These are phyloP conservation scores for Amphibalanus amphitrite DNA, from an alignment of 1,140 invertebrate species.

Conservation along the genomic window DNA sequence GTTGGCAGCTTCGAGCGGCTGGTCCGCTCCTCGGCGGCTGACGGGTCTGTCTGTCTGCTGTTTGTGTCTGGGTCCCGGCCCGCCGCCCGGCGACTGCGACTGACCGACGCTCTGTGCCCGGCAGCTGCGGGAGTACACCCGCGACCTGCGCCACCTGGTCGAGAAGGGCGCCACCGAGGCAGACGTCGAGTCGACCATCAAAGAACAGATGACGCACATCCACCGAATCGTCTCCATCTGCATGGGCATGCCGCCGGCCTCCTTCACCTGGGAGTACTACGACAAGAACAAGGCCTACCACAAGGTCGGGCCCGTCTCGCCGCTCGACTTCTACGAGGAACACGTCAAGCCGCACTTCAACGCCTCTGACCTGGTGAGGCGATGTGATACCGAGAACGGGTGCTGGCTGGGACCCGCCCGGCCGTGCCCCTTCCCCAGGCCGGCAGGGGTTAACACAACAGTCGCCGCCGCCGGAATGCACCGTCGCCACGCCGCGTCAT, in stretches of 20 bases:
- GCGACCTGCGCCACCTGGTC: constrained; percentile 44
- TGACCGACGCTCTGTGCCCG: constrained; percentile 20
- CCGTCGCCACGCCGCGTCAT: no score
- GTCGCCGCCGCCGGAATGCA: no score
- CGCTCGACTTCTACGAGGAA: constrained; percentile 59
- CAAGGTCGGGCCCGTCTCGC: constrained; percentile 52
- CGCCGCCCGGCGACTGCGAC: no score
- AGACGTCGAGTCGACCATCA: constrained; percentile 16
- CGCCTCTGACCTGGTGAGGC: constrained; percentile 10
- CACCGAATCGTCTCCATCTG: constrained; percentile 67
- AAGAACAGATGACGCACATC: constrained; percentile 39
- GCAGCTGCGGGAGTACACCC: constrained; percentile 62
- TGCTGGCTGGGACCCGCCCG: no score
- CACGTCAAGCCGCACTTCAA: constrained; percentile 61
- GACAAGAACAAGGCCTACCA: constrained; percentile 65
- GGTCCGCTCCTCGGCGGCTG: not conserved
- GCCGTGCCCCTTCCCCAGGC: no score
- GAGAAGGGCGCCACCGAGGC: constrained; percentile 25
- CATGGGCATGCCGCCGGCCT: constrained; percentile 58
- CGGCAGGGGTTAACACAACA: no score
- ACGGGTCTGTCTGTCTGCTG: not conserved
- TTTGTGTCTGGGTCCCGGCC: no score
- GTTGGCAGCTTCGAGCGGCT: not conserved
- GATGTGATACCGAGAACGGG: no score
- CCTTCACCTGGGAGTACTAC: constrained; percentile 71